These are phyloP conservation scores for Caenorhabditis sp. DNA, from an alignment of 2,888 invertebrate species.

Conservation along the genomic window DNA sequence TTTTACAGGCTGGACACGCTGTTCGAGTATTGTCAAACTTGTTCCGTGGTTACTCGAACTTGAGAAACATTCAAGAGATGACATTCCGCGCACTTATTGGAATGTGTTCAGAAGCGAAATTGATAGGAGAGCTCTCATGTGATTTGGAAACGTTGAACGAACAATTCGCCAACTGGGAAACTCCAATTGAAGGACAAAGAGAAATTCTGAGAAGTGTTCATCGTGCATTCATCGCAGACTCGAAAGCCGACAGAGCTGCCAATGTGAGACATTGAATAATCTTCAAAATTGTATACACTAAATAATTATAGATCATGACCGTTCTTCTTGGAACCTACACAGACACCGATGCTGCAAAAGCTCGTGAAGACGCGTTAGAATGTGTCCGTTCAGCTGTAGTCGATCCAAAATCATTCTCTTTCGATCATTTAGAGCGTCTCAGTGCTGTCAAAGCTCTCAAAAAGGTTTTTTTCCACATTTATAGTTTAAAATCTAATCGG, in stretches of 20 bases:
- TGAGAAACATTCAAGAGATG: slow-evolving; percentile 84
- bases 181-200: slow-evolving; percentile 50
- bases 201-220: slow-evolving; percentile 60
- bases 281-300: neutral
- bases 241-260: slow-evolving; percentile 73
- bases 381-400: slow-evolving; percentile 92
- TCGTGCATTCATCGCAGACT: slow-evolving; percentile 74
- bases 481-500: too few species aligned
- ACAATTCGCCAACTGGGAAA: slow-evolving; percentile 51
- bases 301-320: slow-evolving; percentile 78
- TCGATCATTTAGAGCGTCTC: slow-evolving; percentile 89
- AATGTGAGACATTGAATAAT: slow-evolving; percentile 43
- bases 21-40: slow-evolving; percentile 83
- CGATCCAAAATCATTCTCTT: slow-evolving; percentile 85
- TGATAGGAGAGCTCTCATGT: slow-evolving; percentile 47
- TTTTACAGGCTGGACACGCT: slow-evolving; percentile 60
- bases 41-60: slow-evolving; percentile 87
- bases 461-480: slow-evolving; percentile 41
- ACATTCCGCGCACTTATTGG: slow-evolving; percentile 72
- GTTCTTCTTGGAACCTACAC: slow-evolving; percentile 93
- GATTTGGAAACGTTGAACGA: slow-evolving; percentile 39
- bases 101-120: slow-evolving; percentile 39
- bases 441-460: slow-evolving; percentile 90
- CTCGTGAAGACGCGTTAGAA: slow-evolving; percentile 88
- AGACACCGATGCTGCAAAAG: slow-evolving; percentile 89